Evolutionary conservation across 2,888 invertebrate genomes (phyloP), one percentile per base, ranked within the genome.

Genomic region (Eupithecia inturbata): DNA sequence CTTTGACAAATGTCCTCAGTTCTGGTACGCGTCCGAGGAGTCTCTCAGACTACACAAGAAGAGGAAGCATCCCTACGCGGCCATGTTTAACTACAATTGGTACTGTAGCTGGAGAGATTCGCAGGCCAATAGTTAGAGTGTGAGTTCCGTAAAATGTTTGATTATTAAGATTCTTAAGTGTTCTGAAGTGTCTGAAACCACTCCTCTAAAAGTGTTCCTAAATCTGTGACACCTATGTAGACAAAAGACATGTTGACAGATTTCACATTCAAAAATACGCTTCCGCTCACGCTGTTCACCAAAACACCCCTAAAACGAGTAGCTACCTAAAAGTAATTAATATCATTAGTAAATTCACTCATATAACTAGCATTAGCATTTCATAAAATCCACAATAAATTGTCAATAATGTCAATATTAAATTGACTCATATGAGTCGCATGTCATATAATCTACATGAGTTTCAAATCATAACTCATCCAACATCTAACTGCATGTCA

Each of bases 21-120:
- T 86, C 76, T 94, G 93, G 93, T 94, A 93, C 73, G 93, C 94
- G 0, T 92, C 92, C 0, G 94, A 94, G 53, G 94, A 94, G 39
- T 94, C 94, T 0, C 82, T 94, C 0, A 78, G 93, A 0, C 83
- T 94, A 0, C 94, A 94, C 79, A 93, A 93, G 79, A 94, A 94
- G 31, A 74, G 94, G 14, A 94, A 94, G 85, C 94, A 94, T 7
- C 93, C 94, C 0, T 93, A 94, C 78, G 86, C 93, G 0, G 94
- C 87, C 53, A 87, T 94, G 89, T 90, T 88, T 6, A 90, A 92
- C 36, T 82, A 87, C 53, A 92, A 89, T 71, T 94, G 94, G 94
- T 87, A 84, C 71, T 81, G 87, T 9, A 86, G 88, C 0, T 94
- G 94, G 94, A 85, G 87, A 0, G 93, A 94, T 0, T 39, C 73